A percentile compares a stretch with the other conserved stretches of the same genome.
Evolutionary conservation across 2,888 invertebrate species (phyloP).

Genomic region (Boloria selene): DNA sequence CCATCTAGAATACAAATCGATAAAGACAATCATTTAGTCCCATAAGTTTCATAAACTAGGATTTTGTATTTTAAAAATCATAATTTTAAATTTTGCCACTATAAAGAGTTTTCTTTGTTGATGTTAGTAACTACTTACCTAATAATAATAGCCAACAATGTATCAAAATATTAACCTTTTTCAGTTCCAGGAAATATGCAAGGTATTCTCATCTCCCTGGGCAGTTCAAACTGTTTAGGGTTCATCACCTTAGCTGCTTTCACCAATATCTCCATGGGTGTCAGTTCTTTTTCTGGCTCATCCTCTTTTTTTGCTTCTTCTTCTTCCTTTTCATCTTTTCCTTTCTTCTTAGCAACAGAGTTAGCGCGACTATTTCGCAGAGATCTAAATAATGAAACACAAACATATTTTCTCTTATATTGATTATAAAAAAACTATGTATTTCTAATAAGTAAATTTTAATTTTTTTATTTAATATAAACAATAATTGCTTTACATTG

Average conservation of each 20-base stretch:
- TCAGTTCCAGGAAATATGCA: conserved; percentile 92
- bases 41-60: no score
- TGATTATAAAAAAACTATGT: background rate
- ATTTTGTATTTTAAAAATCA: no score
- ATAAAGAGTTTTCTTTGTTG: background rate
- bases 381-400: conserved; percentile 44
- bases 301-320: conserved; percentile 47
- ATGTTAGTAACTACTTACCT: background rate
- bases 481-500: background rate
- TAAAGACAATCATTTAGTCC: background rate
- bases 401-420: background rate
- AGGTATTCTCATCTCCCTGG: conserved; percentile 89
- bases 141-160: background rate
- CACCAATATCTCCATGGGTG: conserved; percentile 90
- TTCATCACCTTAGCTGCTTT: conserved; percentile 92
- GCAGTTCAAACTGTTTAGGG: conserved; percentile 94
- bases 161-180: conserved; percentile 78
- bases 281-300: conserved; percentile 51
- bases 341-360: conserved; percentile 59
- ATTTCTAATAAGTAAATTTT: background rate
- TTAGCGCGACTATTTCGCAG: conserved; percentile 61
- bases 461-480: background rate
- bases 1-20: conserved; percentile 49
- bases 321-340: conserved; percentile 55
- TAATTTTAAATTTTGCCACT: no score